A percentile compares a stretch with the other conserved stretches of the same genome.
phyloP scores from a whole-genome alignment of 2,888 invertebrate genomes.

The Leucophenga montana region DNA sequence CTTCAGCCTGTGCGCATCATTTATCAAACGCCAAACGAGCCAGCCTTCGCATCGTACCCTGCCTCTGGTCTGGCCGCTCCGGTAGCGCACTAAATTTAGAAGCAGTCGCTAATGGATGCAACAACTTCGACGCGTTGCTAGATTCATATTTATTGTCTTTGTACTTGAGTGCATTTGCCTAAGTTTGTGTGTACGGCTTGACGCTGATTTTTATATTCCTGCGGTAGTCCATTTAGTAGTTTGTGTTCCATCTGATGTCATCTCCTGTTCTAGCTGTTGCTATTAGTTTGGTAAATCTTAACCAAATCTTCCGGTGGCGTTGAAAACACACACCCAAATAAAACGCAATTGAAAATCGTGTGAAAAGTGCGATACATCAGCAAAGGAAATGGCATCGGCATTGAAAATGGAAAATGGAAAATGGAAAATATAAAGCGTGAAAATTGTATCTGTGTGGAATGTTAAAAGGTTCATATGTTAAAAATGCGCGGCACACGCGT shows the following conservation, averaged over 20 bases:
- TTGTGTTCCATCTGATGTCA: too few relatives aligned
- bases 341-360: conserved; percentile 60
- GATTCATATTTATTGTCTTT: conserved; percentile 64
- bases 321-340: conserved; percentile 55
- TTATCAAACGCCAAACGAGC: conserved; percentile 51
- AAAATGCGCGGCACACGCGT: conserved; percentile 31
- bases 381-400: conserved; percentile 1
- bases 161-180: conserved; percentile 59
- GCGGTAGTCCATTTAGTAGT: conserved; percentile 51
- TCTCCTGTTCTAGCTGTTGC: conserved; percentile 42
- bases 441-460: conserved; percentile 62
- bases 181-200: neutral
- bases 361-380: conserved; percentile 1
- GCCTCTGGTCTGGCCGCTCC: neutral
- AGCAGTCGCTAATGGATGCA: conserved; percentile 59
- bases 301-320: conserved; percentile 5
- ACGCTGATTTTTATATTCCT: conserved; percentile 46
- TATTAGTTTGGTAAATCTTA: conserved; percentile 12
- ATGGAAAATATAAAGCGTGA: conserved; percentile 29
- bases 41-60: neutral
- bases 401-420: conserved; percentile 35
- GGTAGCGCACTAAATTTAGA: conserved; percentile 57
- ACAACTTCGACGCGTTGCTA: conserved; percentile 54
- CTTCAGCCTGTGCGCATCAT: conserved; percentile 48
- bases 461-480: conserved; percentile 67